A percentile compares a stretch with the other conserved stretches of the same genome.
Conservation (phyloP, 2,113 vertebrate species). For the Hippocampus comes region DNA sequence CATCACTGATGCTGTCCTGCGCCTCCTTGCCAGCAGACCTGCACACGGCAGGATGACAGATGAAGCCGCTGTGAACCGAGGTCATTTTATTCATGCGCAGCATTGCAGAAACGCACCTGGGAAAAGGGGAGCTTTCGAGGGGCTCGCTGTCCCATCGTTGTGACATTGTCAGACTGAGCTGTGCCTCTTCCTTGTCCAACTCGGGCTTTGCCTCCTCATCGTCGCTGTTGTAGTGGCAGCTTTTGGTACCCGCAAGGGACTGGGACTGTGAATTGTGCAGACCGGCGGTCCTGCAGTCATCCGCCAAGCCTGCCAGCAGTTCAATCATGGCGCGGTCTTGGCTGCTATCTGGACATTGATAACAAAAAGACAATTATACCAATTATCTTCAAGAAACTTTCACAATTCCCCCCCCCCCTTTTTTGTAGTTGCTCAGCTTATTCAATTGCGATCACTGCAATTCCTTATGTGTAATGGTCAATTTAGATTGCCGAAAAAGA, state of each 20-base stretch:
- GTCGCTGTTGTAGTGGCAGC: constrained; percentile 88
- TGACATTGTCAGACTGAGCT: constrained; percentile 93
- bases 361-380: constrained; percentile 7
- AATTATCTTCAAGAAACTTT: not conserved
- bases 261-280: constrained; percentile 68
- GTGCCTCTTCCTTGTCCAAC: constrained; percentile 85
- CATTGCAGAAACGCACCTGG: constrained; percentile 65
- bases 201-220: constrained; percentile 92
- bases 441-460: too few relatives aligned
- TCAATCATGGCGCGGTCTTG: constrained; percentile 85
- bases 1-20: constrained; percentile 81
- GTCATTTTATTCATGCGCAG: too few relatives aligned
- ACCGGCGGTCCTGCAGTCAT: constrained; percentile 72
- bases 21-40: constrained; percentile 75
- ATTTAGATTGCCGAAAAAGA: too few relatives aligned
- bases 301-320: constrained; percentile 87
- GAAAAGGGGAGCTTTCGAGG: constrained; percentile 67
- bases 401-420: not conserved
- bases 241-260: constrained; percentile 68
- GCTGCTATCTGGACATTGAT: constrained; percentile 71
- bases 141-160: constrained; percentile 87
- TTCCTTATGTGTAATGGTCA: too few relatives aligned
- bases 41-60: constrained; percentile 9
- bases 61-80: not conserved
- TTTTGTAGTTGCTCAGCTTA: too few relatives aligned